Conservation (phyloP, 2,113 vertebrate genomes). For the Malurus elegans region DNA sequence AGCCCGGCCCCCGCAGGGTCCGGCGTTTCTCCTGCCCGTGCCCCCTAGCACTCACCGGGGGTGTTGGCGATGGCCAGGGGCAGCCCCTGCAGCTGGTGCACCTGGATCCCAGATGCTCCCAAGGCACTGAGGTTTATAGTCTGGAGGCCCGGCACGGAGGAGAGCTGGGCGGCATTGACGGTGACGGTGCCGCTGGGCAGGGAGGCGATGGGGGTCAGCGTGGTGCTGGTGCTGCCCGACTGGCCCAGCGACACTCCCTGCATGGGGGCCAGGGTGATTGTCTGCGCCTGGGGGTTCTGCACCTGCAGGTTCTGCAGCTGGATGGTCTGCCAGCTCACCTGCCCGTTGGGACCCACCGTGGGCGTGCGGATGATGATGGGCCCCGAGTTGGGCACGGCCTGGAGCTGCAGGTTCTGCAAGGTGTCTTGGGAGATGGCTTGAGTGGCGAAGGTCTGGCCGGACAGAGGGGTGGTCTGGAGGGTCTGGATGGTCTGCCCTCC, state of each 20-base stretch:
- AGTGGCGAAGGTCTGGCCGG: constrained; percentile 85
- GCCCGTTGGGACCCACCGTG: constrained; percentile 90
- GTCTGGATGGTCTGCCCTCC: constrained; percentile 84
- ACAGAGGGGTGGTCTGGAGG: constrained; percentile 81
- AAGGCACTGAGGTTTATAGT: constrained; percentile 96
- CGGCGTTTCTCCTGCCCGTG: neutral
- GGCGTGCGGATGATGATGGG: constrained; percentile 90
- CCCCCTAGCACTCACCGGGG: constrained; percentile 75
- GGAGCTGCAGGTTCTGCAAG: constrained; percentile 93
- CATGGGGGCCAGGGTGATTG: constrained; percentile 90
- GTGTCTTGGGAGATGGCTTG: constrained; percentile 91
- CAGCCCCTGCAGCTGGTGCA: constrained; percentile 91
- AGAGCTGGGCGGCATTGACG: constrained; percentile 89
- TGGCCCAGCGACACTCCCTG: constrained; percentile 87
- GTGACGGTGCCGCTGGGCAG: constrained; percentile 80
- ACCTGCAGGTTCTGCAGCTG: constrained; percentile 92
- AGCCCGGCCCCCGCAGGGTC: accelerated
- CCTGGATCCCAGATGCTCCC: constrained; percentile 87
- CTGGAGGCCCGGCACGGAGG: constrained; percentile 86
- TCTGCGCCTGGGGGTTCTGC: constrained; percentile 85
- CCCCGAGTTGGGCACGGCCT: constrained; percentile 86
- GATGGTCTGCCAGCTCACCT: constrained; percentile 96
- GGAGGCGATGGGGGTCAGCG: constrained; percentile 77
- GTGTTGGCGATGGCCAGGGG: constrained; percentile 86
- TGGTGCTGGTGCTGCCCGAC: constrained; percentile 75